phyloP scores from a whole-genome alignment of 2,888 invertebrate genomes.

The Euplexia lucipara region DNA sequence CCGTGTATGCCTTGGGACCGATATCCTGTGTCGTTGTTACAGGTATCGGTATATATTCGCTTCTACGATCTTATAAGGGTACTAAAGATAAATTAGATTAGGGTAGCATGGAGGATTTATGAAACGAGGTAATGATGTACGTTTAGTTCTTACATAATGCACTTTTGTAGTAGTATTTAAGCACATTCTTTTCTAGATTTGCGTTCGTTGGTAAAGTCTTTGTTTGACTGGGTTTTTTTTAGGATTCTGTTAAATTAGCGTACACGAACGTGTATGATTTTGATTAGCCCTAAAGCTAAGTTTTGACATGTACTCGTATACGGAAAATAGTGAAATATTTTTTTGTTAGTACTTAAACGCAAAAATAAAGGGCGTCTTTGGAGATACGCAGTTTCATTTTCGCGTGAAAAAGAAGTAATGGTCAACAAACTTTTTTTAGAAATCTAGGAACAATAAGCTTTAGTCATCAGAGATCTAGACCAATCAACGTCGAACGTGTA shows the following conservation, averaged over 20 bases:
- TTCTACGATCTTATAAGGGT: slow-evolving; percentile 48
- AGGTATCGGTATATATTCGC: slow-evolving; percentile 62
- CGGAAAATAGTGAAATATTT: not conserved
- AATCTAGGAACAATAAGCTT: not conserved
- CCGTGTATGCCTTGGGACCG: slow-evolving; percentile 74
- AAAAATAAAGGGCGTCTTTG: slow-evolving; percentile 17
- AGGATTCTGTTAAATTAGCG: not conserved
- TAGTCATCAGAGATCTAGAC: slow-evolving; percentile 2
- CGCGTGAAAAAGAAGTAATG: not conserved
- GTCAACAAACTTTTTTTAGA: not conserved
- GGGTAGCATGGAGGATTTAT: not conserved
- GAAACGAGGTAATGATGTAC: not conserved
- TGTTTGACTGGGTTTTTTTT: not conserved
- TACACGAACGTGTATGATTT: not conserved
- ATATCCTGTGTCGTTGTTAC: slow-evolving; percentile 69
- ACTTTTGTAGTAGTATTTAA: slow-evolving; percentile 9
- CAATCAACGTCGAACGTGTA: not conserved
- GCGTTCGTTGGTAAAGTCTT: not conserved
- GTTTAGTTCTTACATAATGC: not conserved
- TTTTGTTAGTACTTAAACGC: not conserved
- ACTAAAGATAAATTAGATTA: slow-evolving; percentile 53
- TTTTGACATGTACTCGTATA: not conserved
- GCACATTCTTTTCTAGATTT: not conserved
- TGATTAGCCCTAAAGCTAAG: not conserved
- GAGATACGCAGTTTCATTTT: slow-evolving; percentile 1